phyloP scores from a whole-genome alignment of 2,113 vertebrate species.

The Pitta sordida region DNA sequence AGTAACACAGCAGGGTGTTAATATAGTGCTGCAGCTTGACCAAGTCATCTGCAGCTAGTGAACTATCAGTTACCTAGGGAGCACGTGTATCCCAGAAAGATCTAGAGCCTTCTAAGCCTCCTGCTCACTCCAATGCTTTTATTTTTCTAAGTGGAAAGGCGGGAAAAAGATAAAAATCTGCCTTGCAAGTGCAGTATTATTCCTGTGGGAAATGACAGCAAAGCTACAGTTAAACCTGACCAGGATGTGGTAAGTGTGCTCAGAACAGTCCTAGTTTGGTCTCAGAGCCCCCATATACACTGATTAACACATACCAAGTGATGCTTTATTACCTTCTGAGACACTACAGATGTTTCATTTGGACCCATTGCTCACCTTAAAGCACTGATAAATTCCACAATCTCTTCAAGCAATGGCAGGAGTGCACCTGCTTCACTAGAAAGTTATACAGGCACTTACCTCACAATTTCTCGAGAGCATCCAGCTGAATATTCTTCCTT shows the following conservation, averaged over 20 bases:
- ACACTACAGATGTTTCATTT: neutral
- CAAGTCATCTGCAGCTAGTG: neutral
- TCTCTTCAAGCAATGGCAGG: neutral
- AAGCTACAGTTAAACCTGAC: neutral
- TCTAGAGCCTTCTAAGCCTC: neutral
- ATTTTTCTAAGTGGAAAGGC: neutral
- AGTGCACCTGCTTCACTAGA: neutral
- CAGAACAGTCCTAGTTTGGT: neutral
- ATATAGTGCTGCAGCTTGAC: neutral
- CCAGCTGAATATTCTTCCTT: conserved; percentile 64
- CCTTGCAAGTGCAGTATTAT: neutral
- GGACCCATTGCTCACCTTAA: neutral
- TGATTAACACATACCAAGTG: neutral
- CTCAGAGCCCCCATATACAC: neutral
- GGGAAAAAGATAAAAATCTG: neutral
- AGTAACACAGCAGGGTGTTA: neutral
- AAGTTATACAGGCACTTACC: conserved; percentile 66
- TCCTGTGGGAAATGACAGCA: neutral
- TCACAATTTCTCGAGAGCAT: conserved; percentile 79
- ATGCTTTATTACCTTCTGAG: neutral
- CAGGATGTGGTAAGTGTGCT: neutral
- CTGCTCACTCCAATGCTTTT: neutral
- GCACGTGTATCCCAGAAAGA: neutral
- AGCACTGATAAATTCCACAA: neutral
- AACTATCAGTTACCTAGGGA: neutral